Conservation (phyloP, 64 coral and sea anemone species). For the Montipora cactus region DNA sequence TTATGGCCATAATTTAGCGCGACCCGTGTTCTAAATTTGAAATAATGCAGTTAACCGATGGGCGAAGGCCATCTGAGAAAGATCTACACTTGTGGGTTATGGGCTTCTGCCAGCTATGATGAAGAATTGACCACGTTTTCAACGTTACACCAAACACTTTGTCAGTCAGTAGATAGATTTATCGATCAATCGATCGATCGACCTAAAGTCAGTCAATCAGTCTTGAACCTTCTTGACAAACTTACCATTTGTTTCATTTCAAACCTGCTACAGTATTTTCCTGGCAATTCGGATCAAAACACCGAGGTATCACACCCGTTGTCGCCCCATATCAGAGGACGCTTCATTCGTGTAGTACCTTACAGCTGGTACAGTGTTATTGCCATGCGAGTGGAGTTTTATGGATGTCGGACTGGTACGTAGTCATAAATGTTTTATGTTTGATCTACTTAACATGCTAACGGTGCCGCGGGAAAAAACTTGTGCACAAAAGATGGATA, state of each 20-base stretch:
- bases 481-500: no score
- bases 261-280: constrained; percentile 38
- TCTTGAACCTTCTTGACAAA: not conserved
- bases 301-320: constrained; percentile 72
- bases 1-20: no score
- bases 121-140: no score
- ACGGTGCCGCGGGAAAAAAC: no score
- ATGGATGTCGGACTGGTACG: constrained; percentile 81
- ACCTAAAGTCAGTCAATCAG: not conserved
- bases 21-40: no score
- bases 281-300: constrained; percentile 79
- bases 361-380: constrained; percentile 77
- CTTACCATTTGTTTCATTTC: no score
- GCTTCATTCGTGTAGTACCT: constrained; percentile 64
- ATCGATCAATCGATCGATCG: not conserved
- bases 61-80: no score
- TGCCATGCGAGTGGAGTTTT: constrained; percentile 89
- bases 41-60: no score
- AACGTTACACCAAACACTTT: not conserved
- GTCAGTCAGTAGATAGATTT: not conserved
- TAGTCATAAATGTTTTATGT: not conserved
- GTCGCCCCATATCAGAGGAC: constrained; percentile 50
- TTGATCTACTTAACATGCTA: not conserved
- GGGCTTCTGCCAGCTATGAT: no score
- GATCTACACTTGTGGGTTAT: no score